Base-by-base conservation (phyloP, 2,797 vertebrate species). In the Myotis planiceps region DNA sequence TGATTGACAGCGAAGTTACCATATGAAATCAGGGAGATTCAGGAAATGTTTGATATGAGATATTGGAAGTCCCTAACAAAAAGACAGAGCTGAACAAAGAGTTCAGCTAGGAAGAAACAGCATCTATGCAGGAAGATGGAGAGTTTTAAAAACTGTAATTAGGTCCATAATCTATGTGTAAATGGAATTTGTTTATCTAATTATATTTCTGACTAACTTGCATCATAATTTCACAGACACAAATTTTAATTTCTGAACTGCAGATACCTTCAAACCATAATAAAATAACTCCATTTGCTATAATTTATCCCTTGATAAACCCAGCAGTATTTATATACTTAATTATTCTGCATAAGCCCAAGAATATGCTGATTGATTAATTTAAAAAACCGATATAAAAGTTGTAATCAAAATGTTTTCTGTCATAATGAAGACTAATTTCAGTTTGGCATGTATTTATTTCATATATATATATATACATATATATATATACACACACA, bases 391-490 rank as follows among this genome's bases (percentile, higher is more conserved):
- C 7, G 60, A 86, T 29, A 85, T 75, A 82, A 81, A 53, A 39
- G 4, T 66, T 84, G 9, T 81, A 65, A 94, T 76, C 27, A 18
- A 65, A 96, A 65, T 76, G 37, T 84, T 68, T 82, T 85, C 79
- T 94, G 58, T 76, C 81, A 86, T 34, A 47, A 2, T 63, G 13
- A 86, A 86, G 34, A 37, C 45, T 47, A 71, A 86, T 69, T 84
- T 60, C 29, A 92, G 25, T 2, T 63, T 19, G 21, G 25, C 10
- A 6, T 34, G 18, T 71, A 47, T 91, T 72, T 83, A 87, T 49
- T 87, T 65, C 13, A 76, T 78, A 60, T 42, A 37, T 37, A 37
- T 78, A 45, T 32, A 23, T 15, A 29, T 78, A 65, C 2, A 32
- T 27, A 37, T 49, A 75, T 55, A 55, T 37, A 37, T 37, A 37